Base-by-base conservation (phyloP, 37 sponge, comb jelly and placozoan genomes). In the Ianthella basta region DNA sequence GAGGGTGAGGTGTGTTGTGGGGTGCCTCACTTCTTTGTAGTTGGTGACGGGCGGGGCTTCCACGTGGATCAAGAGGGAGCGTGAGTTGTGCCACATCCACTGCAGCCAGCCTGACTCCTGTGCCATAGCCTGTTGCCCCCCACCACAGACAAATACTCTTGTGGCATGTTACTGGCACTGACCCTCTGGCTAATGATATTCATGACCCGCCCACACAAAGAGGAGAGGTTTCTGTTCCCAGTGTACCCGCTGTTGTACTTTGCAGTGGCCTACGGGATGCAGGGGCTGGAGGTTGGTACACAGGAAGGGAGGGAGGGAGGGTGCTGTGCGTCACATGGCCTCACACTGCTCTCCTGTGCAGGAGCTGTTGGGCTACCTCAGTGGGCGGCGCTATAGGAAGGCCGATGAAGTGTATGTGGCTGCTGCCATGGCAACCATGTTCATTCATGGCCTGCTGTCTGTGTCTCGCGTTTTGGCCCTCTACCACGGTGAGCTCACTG, bases 161-260 rank as follows among this genome's bases (percentile, higher is more conserved):
- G 37, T 38, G 53, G 37, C 2, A 75, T 75, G n/a, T 72, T 85
- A 20, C 80, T 83, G 41, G 59, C 90, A 24, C 68, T 93, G 79
- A 21, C 87, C 21, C 41, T 96, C 24, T 99, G 99, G 99, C 65
- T 99, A 53, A 34, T 81, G 24, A 86, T 99, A 30, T 93, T 99
- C 91, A 94, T 96, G 73, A 89, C 93, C 8, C 61, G 90, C 60
- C 89, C 94, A 15, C 99, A 99, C 85, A 99, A 99, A 88, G 97
- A 97, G 69, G 97, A 97, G 75, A 53, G 97, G 55, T 97, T 97
- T 64, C 88, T 97, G 4, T 97, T 90, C 88, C 97, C 97, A 25
- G 75, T 95, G 55, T 99, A 99, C 72, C 99, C 99, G 0, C 88
- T 99, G 50, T 82, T 99, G 32, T 82, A 83, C 39, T 82, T 96